Conservation (phyloP, 2,888 invertebrate genomes). For the Philonicus albiceps region DNA sequence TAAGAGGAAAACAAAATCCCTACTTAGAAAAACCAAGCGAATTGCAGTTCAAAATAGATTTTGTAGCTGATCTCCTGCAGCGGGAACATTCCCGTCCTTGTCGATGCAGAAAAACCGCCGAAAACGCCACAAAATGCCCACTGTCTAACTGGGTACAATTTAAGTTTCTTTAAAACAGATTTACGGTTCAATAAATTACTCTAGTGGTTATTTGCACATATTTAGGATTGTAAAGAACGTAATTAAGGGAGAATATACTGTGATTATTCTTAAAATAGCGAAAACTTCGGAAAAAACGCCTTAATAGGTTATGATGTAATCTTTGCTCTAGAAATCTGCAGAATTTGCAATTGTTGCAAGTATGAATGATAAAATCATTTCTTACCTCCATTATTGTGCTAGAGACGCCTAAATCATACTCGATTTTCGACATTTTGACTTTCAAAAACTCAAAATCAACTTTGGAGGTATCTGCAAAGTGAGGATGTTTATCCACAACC, state of each 20-base stretch:
- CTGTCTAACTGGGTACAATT: neutral
- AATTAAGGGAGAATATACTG: neutral
- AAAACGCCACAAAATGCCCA: neutral
- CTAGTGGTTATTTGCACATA: neutral
- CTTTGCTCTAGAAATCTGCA: constrained; percentile 10
- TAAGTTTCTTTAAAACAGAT: neutral
- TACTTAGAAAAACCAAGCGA: neutral
- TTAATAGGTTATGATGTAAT: constrained; percentile 20
- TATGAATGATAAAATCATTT: neutral
- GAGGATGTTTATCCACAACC: constrained; percentile 25
- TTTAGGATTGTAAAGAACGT: neutral
- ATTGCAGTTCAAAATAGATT: neutral
- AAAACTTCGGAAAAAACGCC: constrained; percentile 3
- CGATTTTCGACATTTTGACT: constrained; percentile 68
- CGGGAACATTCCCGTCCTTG: neutral
- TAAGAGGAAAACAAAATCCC: neutral
- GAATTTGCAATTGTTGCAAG: constrained; percentile 46
- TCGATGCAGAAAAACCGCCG: neutral
- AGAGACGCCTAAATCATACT: constrained; percentile 80
- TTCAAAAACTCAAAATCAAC: constrained; percentile 31
- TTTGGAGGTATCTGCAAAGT: constrained; percentile 19
- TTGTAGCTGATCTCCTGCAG: neutral
- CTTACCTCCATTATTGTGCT: constrained; percentile 89
- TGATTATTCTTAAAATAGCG: neutral
- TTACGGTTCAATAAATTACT: neutral